phyloP scores from a whole-genome alignment of 1,140 invertebrate genomes.

The Microplitis demolitor region DNA sequence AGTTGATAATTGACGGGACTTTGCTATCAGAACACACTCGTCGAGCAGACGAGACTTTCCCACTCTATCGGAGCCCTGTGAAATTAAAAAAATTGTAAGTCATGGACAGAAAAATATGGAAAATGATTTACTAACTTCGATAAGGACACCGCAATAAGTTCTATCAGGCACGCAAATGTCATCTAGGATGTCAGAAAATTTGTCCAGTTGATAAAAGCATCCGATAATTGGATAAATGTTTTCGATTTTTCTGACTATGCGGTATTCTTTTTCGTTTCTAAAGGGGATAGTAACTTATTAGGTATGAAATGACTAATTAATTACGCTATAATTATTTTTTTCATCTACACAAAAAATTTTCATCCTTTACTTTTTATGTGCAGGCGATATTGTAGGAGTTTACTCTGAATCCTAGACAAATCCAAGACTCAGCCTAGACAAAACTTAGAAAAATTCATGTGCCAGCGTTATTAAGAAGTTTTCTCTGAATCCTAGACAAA shows the following conservation, averaged over 20 bases:
- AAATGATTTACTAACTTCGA: slow-evolving; percentile 40
- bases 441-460: too few species aligned
- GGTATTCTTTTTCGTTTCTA: not conserved
- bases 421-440: too few species aligned
- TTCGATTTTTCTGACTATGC: not conserved
- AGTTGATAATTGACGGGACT: slow-evolving; percentile 49
- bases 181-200: slow-evolving; percentile 45
- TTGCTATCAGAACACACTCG: slow-evolving; percentile 53
- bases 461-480: too few species aligned
- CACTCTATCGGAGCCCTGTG: slow-evolving; percentile 54
- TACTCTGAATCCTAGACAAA: too few species aligned
- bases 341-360: too few species aligned
- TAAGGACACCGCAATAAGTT: slow-evolving; percentile 45
- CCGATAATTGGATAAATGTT: slow-evolving; percentile 44
- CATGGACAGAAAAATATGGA: too few species aligned
- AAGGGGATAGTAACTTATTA: not conserved
- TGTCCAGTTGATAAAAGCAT: slow-evolving; percentile 45
- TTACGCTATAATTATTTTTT: too few species aligned
- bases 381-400: too few species aligned
- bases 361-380: too few species aligned
- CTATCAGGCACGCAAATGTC: slow-evolving; percentile 40
- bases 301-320: too few species aligned
- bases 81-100: slow-evolving; percentile 10
- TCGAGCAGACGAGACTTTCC: slow-evolving; percentile 65
- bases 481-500: too few species aligned